Evolutionary conservation across 1,140 invertebrate genomes (phyloP).

Genomic region (Conus ventricosus): DNA sequence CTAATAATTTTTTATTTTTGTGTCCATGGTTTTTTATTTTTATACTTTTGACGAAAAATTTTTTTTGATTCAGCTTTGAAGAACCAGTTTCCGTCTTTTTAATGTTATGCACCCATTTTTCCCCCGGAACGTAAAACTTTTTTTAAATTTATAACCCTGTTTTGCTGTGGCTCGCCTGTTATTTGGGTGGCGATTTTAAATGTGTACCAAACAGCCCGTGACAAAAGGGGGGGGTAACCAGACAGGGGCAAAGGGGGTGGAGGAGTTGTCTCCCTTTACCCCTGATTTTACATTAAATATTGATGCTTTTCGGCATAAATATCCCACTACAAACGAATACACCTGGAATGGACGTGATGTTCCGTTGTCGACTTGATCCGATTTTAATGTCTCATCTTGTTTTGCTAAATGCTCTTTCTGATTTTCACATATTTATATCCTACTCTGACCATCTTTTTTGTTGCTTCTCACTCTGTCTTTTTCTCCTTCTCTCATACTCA

Average conservation of each 20-base stretch:
- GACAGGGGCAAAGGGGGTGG: background rate
- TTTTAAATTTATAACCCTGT: background rate
- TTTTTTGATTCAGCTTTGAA: slow-evolving; percentile 12
- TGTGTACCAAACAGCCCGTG: slow-evolving; percentile 1
- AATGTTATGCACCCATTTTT: slow-evolving; percentile 33
- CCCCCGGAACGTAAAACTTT: background rate
- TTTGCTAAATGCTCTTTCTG: background rate
- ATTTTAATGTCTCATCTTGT: slow-evolving; percentile 33
- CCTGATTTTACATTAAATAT: background rate
- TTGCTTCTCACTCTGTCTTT: background rate
- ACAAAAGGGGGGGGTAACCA: slow-evolving; percentile 24
- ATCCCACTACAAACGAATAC: background rate
- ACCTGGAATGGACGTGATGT: slow-evolving; percentile 18
- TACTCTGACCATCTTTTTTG: slow-evolving; percentile 15
- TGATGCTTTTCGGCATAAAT: slow-evolving; percentile 7
- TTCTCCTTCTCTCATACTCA: background rate
- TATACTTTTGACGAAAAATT: slow-evolving; percentile 7
- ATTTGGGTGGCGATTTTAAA: slow-evolving; percentile 32
- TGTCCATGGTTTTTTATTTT: background rate
- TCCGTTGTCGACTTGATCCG: slow-evolving; percentile 25
- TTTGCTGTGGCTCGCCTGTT: background rate
- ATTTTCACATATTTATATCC: background rate
- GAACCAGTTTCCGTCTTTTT: background rate
- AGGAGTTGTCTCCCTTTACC: background rate
- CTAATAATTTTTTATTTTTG: too few species aligned